These are phyloP conservation scores for Pomacea maculata DNA, from an alignment of 1,140 invertebrate genomes.

Conservation along the genomic window DNA sequence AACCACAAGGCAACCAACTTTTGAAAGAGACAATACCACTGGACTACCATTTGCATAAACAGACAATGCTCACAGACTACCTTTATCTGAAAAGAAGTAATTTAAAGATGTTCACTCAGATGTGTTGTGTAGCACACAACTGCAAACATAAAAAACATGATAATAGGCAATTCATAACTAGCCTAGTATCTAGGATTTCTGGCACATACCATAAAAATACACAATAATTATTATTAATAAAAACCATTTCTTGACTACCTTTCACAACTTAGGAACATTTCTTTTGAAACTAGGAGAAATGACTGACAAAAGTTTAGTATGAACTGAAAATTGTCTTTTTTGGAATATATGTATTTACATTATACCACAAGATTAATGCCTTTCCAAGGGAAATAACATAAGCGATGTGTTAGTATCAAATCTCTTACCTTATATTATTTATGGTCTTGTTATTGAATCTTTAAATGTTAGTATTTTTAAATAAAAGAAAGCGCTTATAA, in stretches of 20 bases:
- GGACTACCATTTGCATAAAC: not conserved
- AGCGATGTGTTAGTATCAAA: not conserved
- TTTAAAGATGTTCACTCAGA: not conserved
- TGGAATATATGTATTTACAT: not conserved
- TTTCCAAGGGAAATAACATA: too few species aligned
- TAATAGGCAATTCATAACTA: not conserved
- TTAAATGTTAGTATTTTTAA: not conserved
- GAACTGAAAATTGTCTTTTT: not conserved
- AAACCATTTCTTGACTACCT: too few species aligned
- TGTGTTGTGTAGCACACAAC: not conserved
- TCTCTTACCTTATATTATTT: not conserved
- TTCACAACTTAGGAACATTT: too few species aligned
- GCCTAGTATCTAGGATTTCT: not conserved
- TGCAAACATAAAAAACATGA: not conserved
- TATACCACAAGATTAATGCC: not conserved
- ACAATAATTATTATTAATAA: too few species aligned
- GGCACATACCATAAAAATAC: too few species aligned
- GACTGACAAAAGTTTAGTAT: too few species aligned
- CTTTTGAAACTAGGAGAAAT: too few species aligned
- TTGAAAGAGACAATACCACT: not conserved
- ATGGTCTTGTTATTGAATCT: not conserved
- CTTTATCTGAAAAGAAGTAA: not conserved
- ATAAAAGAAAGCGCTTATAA: not conserved
- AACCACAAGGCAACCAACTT: not conserved
- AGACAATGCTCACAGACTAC: not conserved